A percentile compares a stretch with the other conserved stretches of the same genome.
phyloP scores from a whole-genome alignment of 2,888 invertebrate species.

The Lutraria lutraria region DNA sequence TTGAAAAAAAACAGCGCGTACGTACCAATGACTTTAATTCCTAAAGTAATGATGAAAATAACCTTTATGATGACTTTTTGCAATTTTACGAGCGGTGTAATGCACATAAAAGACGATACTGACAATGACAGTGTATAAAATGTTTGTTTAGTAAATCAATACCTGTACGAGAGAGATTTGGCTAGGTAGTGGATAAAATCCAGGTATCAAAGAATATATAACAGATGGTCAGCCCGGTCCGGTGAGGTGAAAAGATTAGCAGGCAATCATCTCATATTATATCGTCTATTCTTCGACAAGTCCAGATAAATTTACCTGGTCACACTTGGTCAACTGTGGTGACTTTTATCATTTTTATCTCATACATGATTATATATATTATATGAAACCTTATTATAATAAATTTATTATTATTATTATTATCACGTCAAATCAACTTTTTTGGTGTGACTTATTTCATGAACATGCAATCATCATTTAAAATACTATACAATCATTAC shows the following conservation, averaged over 20 bases:
- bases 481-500: too few relatives aligned
- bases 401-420: too few relatives aligned
- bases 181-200: neutral
- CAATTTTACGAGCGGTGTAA: conserved; percentile 55
- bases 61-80: conserved; percentile 50
- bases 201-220: conserved; percentile 13
- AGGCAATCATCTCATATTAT: conserved; percentile 19
- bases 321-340: neutral
- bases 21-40: conserved; percentile 54
- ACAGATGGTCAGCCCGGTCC: conserved; percentile 40
- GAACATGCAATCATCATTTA: too few relatives aligned
- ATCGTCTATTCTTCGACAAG: neutral
- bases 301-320: neutral
- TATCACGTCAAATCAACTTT: neutral
- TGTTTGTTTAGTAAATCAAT: conserved; percentile 59
- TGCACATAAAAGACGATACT: conserved; percentile 48
- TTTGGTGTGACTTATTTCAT: too few relatives aligned
- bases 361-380: too few relatives aligned
- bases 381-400: too few relatives aligned
- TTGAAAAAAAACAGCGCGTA: conserved; percentile 41
- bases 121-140: conserved; percentile 44
- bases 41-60: conserved; percentile 50
- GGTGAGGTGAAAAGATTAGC: conserved; percentile 30
- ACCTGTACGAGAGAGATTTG: neutral
- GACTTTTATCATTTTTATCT: neutral